Evolutionary conservation across 1,140 invertebrate genomes (phyloP), one percentile per base, ranked within the genome.

Genomic region (Apis laboriosa): DNA sequence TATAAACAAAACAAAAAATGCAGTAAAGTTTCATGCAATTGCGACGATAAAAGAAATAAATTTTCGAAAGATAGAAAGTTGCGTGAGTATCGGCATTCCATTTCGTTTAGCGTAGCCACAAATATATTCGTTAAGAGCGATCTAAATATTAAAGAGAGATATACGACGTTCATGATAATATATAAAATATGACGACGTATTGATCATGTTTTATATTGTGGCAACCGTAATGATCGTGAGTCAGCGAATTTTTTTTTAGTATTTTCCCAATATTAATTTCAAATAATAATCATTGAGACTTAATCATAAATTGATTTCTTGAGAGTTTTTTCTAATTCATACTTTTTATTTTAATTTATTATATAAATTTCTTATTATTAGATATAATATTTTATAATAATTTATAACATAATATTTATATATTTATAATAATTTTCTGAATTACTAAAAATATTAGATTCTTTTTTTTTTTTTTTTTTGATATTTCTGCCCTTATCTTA

Each of bases 211-310:
- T 80, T 66, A 60, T 66, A 68, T 12, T 5, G 19, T 72, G 21
- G 53, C 72, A 67, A 73, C 58, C 34, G 53, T 15, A n/a, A 53
- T 53, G 49, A 34, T 15, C n/a, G 66, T 53, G 49, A 34, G 21
- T 28, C 4, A 56, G 60, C 19, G n/a, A 17, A 51, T 28, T 55
- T 12, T 71, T 58, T 82, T 72, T 75, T 75, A 86, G 79, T 83
- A 83, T 63, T 72, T 86, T 61, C 70, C 67, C 60, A 72, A 86
- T 77, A 82, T 87, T 87, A 77, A 86, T 87, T 87, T 75, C 56
- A 83, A 80, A 87, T 83, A 86, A 87, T 86, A 83, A 86, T 86
- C 80, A 71, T 17, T 58, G 74, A 64, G 68, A 71, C 79, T 76
- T 77, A 81, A 86, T 85, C 70, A 74, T 24, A 61, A 70, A 17